Evolutionary conservation across 2,113 vertebrate species (phyloP), one percentile per base, ranked within the genome.

Genomic region (Ochotona curzoniae): DNA sequence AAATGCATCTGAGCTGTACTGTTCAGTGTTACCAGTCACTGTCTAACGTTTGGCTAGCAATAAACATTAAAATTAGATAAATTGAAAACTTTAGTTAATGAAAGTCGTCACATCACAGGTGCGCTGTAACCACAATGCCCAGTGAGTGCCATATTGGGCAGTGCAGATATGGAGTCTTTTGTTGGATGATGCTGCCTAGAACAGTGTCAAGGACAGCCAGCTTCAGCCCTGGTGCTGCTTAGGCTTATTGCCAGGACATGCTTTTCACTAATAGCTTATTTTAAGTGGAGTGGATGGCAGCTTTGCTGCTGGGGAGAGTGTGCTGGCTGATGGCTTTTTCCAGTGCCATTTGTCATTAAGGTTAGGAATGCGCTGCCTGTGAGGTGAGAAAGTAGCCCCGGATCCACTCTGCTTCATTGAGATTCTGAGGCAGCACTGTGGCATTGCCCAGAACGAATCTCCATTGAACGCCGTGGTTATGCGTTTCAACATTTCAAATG

Each of bases 401-500:
- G 44, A 83, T 90, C 95, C 90, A 9, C 30, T 66, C 61, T 21
- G 25, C 25, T 89, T 91, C 74, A 73, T 32, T 90, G 90, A 92
- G 84, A 90, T 95, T 94, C 78, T 25, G 18, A 70, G 63, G 38
- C 78, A 70, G 44, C 18, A 30, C 17, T 20, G 12, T 67, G 21
- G 44, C 35, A 9, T 83, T 80, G 82, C 60, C 80, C 32, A 35
- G 32, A 1, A 67, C 21, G 82, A 89, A 91, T 96, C 84, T 86
- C 61, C 25, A 49, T 21, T 63, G 67, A 95, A 90, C 12, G 1
- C 70, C n/a, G 60, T 54, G 51, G 51, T 92, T 88, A 60, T 57
- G 23, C 73, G 83, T 76, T 88, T 92, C 54, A 93, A 76, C 83
- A 76, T 87, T 85, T 87, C 54, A 89, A 78, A 76, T 83, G 38